Conservation (phyloP, 2,888 invertebrate genomes). For the Idaea aversata region DNA sequence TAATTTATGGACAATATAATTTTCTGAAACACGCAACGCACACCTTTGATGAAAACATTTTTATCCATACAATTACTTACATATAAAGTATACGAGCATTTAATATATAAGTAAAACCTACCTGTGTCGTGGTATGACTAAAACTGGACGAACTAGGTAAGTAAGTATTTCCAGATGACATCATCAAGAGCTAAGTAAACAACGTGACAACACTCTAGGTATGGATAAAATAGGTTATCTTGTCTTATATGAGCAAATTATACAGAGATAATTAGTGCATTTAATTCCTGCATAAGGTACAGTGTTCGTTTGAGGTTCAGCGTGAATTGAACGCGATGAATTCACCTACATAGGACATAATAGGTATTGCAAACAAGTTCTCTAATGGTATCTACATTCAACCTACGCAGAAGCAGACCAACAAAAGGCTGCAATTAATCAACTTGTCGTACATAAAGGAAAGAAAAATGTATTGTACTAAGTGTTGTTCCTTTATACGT, state of each 20-base stretch:
- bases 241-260: no score
- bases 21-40: not conserved
- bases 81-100: conserved; percentile 7
- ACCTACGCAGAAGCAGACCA: conserved; percentile 25
- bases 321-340: not conserved
- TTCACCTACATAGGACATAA: not conserved
- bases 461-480: conserved; percentile 22
- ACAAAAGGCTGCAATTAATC: conserved; percentile 39
- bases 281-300: not conserved
- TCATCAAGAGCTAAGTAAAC: conserved; percentile 38
- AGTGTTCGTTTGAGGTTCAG: not conserved
- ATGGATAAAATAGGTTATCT: not conserved
- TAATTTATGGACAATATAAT: not conserved
- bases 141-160: not conserved
- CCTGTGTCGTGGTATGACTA: not conserved
- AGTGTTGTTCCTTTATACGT: conserved; percentile 13
- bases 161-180: conserved; percentile 27
- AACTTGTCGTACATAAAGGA: conserved; percentile 24
- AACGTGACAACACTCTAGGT: conserved; percentile 23
- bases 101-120: not conserved
- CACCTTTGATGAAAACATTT: not conserved
- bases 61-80: not conserved
- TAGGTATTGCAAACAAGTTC: conserved; percentile 17
- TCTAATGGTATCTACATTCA: conserved; percentile 15
- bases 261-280: not conserved